A percentile compares a stretch with the other conserved stretches of the same genome.
phyloP scores from a whole-genome alignment of 2,888 invertebrate species.

The Pollenia labialis region DNA sequence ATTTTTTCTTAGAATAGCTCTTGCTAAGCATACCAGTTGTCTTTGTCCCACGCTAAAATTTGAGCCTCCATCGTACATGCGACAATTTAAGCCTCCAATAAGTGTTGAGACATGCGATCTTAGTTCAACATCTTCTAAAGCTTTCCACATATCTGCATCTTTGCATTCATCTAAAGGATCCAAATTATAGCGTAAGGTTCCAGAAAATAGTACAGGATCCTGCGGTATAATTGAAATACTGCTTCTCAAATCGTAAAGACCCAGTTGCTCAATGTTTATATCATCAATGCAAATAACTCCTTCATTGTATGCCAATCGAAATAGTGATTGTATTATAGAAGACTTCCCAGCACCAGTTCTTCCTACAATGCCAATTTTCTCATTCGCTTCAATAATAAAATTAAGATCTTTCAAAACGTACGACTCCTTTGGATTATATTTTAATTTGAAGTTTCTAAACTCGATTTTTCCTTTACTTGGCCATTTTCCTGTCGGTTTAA shows the following conservation, averaged over 20 bases:
- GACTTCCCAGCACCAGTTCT: slow-evolving; percentile 95
- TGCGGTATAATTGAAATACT: slow-evolving; percentile 97
- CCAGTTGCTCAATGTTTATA: slow-evolving; percentile 88
- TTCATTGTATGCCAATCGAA: slow-evolving; percentile 91
- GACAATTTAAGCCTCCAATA: slow-evolving; percentile 86
- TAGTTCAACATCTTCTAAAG: slow-evolving; percentile 91
- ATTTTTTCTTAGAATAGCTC: slow-evolving; percentile 91
- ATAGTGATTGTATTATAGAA: slow-evolving; percentile 92
- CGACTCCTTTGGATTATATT: slow-evolving; percentile 88
- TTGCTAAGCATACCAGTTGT: slow-evolving; percentile 93
- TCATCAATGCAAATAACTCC: slow-evolving; percentile 92
- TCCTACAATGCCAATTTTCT: slow-evolving; percentile 92
- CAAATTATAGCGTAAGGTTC: slow-evolving; percentile 92
- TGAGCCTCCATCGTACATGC: slow-evolving; percentile 90
- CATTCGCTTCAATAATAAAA: slow-evolving; percentile 85
- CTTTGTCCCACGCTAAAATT: slow-evolving; percentile 95
- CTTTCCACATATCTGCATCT: slow-evolving; percentile 91
- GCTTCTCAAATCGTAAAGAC: slow-evolving; percentile 90
- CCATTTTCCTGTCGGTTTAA: slow-evolving; percentile 86
- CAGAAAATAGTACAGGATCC: slow-evolving; percentile 94
- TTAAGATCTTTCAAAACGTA: slow-evolving; percentile 90
- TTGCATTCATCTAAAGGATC: slow-evolving; percentile 91
- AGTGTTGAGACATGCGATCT: slow-evolving; percentile 88
- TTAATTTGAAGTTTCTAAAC: slow-evolving; percentile 88
- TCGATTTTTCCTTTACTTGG: slow-evolving; percentile 88